phyloP scores from a whole-genome alignment of 2,113 vertebrate species.

The Pteronura brasiliensis region DNA sequence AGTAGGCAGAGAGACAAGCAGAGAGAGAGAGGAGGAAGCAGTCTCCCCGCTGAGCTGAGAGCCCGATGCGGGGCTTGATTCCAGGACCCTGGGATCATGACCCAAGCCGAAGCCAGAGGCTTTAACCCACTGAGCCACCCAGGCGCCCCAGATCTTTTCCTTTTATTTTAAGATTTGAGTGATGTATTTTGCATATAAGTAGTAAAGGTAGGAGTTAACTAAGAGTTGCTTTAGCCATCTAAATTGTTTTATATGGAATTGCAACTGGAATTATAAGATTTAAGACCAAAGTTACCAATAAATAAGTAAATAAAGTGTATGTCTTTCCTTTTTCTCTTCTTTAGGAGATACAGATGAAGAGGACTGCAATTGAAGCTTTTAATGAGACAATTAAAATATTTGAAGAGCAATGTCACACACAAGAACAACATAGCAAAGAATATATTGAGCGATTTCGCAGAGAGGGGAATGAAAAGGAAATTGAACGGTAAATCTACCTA shows the following conservation, averaged over 20 bases:
- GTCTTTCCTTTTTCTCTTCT: conserved; percentile 39
- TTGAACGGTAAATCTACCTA: conserved; percentile 88
- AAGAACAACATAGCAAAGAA: conserved; percentile 93
- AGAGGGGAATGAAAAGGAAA: conserved; percentile 92
- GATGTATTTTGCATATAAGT: conserved; percentile 38
- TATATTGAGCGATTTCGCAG: conserved; percentile 91
- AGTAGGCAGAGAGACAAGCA: no score
- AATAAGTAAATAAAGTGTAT: neutral
- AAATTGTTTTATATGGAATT: conserved; percentile 20
- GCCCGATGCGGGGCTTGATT: no score
- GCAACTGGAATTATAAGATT: neutral
- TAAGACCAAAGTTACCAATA: neutral
- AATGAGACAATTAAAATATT: conserved; percentile 97
- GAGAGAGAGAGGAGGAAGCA: no score
- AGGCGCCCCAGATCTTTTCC: neutral
- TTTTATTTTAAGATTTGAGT: conserved; percentile 34
- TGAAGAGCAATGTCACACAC: conserved; percentile 94
- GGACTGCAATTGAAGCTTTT: conserved; percentile 95
- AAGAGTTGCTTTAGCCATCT: neutral
- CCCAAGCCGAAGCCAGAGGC: no score
- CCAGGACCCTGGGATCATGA: no score
- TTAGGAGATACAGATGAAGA: conserved; percentile 98
- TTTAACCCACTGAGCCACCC: no score
- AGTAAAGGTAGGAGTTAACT: neutral
- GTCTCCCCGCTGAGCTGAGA: no score